phyloP scores from a whole-genome alignment of 2,113 vertebrate species.

The Ctenomys sociabilis region DNA sequence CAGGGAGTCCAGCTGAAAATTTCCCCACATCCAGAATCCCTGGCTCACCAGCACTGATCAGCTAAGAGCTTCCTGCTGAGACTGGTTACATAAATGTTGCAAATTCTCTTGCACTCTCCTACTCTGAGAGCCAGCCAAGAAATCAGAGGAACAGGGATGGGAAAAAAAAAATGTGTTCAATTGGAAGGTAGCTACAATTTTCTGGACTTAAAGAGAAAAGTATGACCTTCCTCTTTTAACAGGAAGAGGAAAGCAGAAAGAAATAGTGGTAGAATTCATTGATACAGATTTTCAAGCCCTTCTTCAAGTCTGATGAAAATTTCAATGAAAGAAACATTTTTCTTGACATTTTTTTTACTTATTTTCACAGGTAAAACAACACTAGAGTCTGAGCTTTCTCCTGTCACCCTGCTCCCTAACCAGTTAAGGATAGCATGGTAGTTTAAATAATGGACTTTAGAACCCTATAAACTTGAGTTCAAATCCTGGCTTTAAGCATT shows the following conservation, averaged over 20 bases:
- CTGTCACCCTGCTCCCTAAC: background rate
- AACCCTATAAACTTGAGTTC: background rate
- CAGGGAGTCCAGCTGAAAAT: background rate
- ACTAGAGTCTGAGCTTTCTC: background rate
- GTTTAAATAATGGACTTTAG: background rate
- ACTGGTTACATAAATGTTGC: background rate
- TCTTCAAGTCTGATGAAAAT: slow-evolving; percentile 16
- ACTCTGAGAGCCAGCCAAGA: background rate
- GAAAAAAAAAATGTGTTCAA: background rate
- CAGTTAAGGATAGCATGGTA: background rate
- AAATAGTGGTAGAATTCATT: background rate
- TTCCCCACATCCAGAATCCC: background rate
- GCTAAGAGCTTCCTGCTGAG: background rate
- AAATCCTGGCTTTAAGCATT: background rate
- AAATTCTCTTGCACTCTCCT: background rate
- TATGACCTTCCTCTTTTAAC: background rate
- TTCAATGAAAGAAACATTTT: slow-evolving; percentile 45
- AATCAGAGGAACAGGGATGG: background rate
- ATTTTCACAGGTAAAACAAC: background rate
- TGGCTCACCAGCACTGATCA: background rate
- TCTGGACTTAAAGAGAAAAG: slow-evolving; percentile 20
- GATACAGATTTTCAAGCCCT: background rate
- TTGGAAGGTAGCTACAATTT: background rate
- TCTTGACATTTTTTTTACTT: slow-evolving; percentile 26
- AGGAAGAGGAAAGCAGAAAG: background rate